phyloP scores from a whole-genome alignment of 2,888 invertebrate species.

The Cacoxenus indagator region DNA sequence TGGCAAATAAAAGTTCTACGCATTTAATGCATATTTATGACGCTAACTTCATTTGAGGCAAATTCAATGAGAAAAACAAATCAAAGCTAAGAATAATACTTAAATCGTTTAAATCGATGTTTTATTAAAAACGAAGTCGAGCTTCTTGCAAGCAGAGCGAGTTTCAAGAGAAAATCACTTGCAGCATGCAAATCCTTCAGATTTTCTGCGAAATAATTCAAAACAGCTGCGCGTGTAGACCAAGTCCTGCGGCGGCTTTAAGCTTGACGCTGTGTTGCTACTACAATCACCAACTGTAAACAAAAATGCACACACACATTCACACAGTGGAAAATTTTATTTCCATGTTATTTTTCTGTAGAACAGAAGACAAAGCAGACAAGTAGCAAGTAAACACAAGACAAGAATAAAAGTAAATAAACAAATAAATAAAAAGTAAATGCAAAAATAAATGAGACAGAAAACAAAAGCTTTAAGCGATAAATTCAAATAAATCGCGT shows the following conservation, averaged over 20 bases:
- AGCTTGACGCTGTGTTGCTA: neutral
- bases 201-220: constrained; percentile 36
- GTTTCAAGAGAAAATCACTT: constrained; percentile 43
- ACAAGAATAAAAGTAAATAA: neutral
- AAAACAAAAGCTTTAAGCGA: constrained; percentile 35
- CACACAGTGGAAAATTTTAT: constrained; percentile 13
- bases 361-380: constrained; percentile 8
- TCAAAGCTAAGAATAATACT: constrained; percentile 25
- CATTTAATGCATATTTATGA: neutral
- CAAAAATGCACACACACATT: constrained; percentile 20
- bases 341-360: constrained; percentile 11
- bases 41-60: neutral
- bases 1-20: neutral
- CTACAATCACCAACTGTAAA: constrained; percentile 15
- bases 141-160: neutral
- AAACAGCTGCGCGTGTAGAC: neutral
- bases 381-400: neutral
- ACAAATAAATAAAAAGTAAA: constrained; percentile 8
- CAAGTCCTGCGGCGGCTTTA: neutral
- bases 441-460: neutral
- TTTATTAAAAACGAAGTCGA: neutral
- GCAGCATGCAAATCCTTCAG: constrained; percentile 55
- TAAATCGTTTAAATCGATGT: constrained; percentile 36
- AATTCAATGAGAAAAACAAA: neutral
- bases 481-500: constrained; percentile 67